Percentiles rank a stretch among this genome's conserved stretches.
phyloP scores from a whole-genome alignment of 2,797 vertebrate genomes.

The Manis pentadactyla region DNA sequence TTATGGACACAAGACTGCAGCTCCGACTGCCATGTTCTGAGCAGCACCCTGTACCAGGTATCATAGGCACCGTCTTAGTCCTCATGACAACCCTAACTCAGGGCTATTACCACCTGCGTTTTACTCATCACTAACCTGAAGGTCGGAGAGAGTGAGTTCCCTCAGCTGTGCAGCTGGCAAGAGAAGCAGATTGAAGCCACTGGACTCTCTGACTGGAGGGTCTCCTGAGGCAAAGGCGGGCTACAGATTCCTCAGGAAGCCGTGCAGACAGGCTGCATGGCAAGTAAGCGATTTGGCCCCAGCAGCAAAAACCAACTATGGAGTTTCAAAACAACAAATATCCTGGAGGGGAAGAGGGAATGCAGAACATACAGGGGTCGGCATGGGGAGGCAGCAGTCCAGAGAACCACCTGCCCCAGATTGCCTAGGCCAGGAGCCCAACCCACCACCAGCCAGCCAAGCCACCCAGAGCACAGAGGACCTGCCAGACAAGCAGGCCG shows the following conservation, averaged over 20 bases:
- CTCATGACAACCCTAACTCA: not conserved
- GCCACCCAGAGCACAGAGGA: not conserved
- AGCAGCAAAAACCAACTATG: not conserved
- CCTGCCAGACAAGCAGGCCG: not conserved
- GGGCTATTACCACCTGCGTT: not conserved
- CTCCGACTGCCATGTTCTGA: no score
- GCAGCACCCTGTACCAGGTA: not conserved
- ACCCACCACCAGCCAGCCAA: not conserved
- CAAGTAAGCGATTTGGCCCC: not conserved
- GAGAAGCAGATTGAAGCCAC: not conserved
- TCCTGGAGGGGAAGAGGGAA: not conserved
- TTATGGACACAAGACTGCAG: no score
- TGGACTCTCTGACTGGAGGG: not conserved
- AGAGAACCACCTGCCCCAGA: not conserved
- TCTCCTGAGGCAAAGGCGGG: not conserved
- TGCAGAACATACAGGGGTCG: accelerated
- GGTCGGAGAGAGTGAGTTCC: not conserved
- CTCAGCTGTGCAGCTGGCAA: not conserved
- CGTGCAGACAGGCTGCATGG: accelerated
- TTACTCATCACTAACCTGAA: not conserved
- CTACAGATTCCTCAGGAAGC: no score
- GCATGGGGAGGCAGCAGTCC: not conserved
- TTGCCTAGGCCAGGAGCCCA: accelerated
- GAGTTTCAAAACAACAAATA: not conserved
- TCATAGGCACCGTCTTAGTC: accelerated